phyloP scores from a whole-genome alignment of 2,797 vertebrate species.

The Poecilia velifera region DNA sequence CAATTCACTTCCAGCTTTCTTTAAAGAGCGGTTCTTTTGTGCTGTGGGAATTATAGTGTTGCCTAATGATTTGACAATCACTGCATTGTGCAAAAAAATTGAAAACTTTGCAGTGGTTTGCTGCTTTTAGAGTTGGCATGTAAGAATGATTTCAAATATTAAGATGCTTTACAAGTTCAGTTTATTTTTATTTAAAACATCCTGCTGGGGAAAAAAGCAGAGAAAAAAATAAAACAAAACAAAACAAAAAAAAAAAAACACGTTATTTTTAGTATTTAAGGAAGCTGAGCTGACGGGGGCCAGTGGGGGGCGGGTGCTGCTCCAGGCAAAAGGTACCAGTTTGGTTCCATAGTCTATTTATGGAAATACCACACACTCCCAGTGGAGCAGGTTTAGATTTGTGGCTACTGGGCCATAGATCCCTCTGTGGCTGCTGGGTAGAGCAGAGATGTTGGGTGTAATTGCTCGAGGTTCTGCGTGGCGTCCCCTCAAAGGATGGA shows the following conservation, averaged over 20 bases:
- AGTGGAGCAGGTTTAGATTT: conserved; percentile 41
- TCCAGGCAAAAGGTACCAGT: conserved; percentile 47
- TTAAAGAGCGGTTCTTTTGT: not conserved
- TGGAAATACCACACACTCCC: conserved; percentile 66
- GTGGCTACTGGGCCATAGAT: conserved; percentile 31
- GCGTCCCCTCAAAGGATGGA: conserved; percentile 47
- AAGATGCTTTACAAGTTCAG: not conserved
- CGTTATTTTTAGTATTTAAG: not conserved
- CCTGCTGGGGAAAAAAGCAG: not conserved
- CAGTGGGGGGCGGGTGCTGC: conserved; percentile 20
- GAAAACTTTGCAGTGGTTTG: not conserved
- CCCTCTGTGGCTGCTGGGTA: conserved; percentile 14
- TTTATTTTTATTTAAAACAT: not conserved
- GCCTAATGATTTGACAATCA: not conserved
- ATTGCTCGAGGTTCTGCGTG: conserved; percentile 47
- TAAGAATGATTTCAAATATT: not conserved
- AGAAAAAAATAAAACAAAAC: not conserved
- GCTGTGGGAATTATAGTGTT: not conserved
- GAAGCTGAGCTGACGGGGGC: not conserved
- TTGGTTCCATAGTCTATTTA: conserved; percentile 62
- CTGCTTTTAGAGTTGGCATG: not conserved
- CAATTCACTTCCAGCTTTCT: not conserved
- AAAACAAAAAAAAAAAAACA: not conserved
- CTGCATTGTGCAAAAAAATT: not conserved
- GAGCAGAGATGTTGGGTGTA: conserved; percentile 23